These are phyloP conservation scores for Machimus atricapillus DNA, from an alignment of 2,888 invertebrate genomes.

Conservation along the genomic window DNA sequence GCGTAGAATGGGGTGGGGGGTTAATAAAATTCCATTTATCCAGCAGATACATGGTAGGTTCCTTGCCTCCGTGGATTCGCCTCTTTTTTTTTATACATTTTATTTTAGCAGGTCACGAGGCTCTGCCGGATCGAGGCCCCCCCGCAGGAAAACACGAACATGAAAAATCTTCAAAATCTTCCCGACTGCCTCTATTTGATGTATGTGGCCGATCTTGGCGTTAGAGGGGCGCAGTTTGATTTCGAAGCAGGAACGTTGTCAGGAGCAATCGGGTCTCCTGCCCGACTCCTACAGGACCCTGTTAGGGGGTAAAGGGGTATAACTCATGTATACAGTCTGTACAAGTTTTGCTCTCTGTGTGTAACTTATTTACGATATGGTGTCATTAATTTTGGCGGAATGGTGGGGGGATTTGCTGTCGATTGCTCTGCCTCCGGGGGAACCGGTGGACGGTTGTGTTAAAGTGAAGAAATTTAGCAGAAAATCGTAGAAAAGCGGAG, in stretches of 20 bases:
- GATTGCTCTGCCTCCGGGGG: not conserved
- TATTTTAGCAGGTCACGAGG: not conserved
- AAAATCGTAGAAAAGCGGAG: conserved; percentile 20
- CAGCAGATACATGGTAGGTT: not conserved
- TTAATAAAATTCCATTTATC: conserved; percentile 38
- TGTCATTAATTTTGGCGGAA: conserved; percentile 32
- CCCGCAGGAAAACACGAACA: conserved; percentile 8
- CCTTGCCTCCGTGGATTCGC: not conserved
- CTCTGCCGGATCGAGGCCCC: not conserved
- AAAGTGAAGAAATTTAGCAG: conserved; percentile 31
- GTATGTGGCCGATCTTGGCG: conserved; percentile 3
- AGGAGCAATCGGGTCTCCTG: not conserved
- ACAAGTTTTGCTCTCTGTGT: not conserved
- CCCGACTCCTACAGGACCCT: not conserved
- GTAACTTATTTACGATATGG: conserved; percentile 37
- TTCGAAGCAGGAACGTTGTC: not conserved
- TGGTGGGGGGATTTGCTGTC: not conserved
- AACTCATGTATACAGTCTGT: conserved; percentile 13
- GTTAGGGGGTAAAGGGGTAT: not conserved
- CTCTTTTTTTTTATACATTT: not conserved
- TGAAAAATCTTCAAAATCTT: conserved; percentile 23
- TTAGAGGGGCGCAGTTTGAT: conserved; percentile 17
- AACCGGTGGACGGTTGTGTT: not conserved
- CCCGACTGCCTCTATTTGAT: not conserved
- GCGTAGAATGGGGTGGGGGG: not conserved